Evolutionary conservation across 2,888 invertebrate species (phyloP).

Genomic region (Hypomecis punctinalis): DNA sequence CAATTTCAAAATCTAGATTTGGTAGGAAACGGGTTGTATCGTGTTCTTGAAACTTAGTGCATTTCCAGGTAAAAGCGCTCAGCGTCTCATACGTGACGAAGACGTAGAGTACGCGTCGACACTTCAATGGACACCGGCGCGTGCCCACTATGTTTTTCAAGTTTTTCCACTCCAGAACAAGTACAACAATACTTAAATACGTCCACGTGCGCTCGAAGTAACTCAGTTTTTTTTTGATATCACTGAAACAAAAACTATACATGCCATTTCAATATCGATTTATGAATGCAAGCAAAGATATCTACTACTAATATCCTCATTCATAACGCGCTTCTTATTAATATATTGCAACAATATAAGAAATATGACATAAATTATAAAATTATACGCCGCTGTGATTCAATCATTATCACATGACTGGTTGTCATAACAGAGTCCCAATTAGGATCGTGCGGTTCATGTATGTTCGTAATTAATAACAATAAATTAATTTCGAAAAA

Average conservation of each 20-base stretch:
- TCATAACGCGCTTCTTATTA: constrained; percentile 48
- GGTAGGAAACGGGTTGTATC: constrained; percentile 60
- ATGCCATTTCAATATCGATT: constrained; percentile 26
- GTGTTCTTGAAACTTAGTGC: constrained; percentile 68
- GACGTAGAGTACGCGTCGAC: constrained; percentile 51
- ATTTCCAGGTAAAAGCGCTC: constrained; percentile 69
- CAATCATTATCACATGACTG: constrained; percentile 63
- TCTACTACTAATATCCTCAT: constrained; percentile 52
- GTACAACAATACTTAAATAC: constrained; percentile 44
- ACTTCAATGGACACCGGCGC: constrained; percentile 66
- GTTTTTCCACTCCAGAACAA: constrained; percentile 55
- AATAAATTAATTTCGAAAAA: constrained; percentile 72
- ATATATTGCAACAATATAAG: constrained; percentile 61
- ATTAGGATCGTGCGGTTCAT: constrained; percentile 58
- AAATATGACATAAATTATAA: constrained; percentile 71
- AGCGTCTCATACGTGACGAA: constrained; percentile 67
- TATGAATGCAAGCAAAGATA: constrained; percentile 47
- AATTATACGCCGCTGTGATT: constrained; percentile 54
- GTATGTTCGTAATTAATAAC: constrained; percentile 61
- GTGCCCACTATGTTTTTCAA: constrained; percentile 59
- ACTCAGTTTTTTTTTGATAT: constrained; percentile 37
- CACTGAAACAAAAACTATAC: no score
- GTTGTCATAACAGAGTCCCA: constrained; percentile 61
- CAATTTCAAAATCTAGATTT: constrained; percentile 75
- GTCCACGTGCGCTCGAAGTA: constrained; percentile 43